Evolutionary conservation across 1,140 invertebrate genomes (phyloP).

Genomic region (Rhagoletis pomonella): DNA sequence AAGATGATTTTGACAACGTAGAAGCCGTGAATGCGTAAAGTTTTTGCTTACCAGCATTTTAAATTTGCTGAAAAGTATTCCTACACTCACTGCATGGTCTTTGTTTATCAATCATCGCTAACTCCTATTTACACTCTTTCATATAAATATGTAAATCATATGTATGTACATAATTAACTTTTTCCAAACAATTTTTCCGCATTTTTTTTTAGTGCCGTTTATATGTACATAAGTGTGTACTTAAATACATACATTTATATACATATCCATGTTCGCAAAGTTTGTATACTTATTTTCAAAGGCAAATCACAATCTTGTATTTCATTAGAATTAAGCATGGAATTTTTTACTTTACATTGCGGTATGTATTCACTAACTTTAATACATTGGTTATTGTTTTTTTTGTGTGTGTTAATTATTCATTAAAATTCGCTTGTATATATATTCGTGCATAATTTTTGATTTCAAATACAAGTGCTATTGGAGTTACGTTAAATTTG

Average conservation of each 20-base stretch:
- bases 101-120: no score
- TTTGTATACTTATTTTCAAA: constrained; percentile 16
- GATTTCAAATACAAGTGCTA: constrained; percentile 13
- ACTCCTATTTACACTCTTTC: no score
- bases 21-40: neutral
- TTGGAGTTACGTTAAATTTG: neutral
- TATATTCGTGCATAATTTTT: neutral
- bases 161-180: neutral
- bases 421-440: neutral
- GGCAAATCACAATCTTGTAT: constrained; percentile 42
- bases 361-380: neutral
- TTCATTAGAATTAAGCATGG: constrained; percentile 18
- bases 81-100: no score
- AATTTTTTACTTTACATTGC: neutral
- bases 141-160: no score
- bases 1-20: neutral
- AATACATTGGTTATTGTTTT: neutral
- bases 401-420: neutral
- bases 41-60: no score
- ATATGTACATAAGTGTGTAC: neutral
- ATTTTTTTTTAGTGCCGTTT: neutral
- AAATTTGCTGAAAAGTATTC: no score
- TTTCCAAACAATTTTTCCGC: neutral
- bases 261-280: neutral
- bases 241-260: neutral